Percentiles rank a stretch among this genome's conserved stretches.
Evolutionary conservation across 2,113 vertebrate genomes (phyloP).

Genomic region (Mormyrus lacerda): DNA sequence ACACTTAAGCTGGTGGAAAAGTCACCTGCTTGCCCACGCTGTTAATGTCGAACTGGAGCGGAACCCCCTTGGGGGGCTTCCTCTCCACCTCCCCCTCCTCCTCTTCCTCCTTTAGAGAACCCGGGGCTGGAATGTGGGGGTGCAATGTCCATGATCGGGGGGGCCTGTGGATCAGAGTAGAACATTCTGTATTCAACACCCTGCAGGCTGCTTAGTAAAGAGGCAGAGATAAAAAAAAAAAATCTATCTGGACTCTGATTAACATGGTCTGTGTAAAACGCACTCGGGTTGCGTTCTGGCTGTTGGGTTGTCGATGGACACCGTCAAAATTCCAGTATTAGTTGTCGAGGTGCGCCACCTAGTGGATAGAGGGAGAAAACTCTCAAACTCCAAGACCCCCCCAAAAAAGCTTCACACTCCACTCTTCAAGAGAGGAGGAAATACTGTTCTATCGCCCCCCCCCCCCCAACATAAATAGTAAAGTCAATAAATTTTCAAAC

Average conservation of each 20-base stretch:
- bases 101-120: constrained; percentile 51
- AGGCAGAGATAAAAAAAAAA: not conserved
- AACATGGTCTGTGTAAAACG: constrained; percentile 31
- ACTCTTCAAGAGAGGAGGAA: not conserved
- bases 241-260: not conserved
- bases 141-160: constrained; percentile 76
- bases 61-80: constrained; percentile 83
- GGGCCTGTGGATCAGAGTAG: constrained; percentile 53
- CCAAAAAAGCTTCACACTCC: not conserved
- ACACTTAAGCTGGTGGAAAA: not conserved
- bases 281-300: constrained; percentile 80
- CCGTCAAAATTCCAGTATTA: constrained; percentile 78
- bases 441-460: not conserved
- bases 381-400: not conserved
- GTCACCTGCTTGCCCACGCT: constrained; percentile 89
- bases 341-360: constrained; percentile 82
- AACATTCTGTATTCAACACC: not conserved
- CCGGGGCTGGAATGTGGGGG: constrained; percentile 55
- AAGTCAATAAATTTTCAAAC: not conserved
- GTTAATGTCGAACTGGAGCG: constrained; percentile 92
- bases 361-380: constrained; percentile 36
- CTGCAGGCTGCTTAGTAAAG: not conserved
- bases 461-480: not conserved
- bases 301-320: constrained; percentile 91
- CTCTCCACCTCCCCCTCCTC: constrained; percentile 64